phyloP scores from a whole-genome alignment of 35 echinoderm and acorn worm genomes.

The Holothuria glaberrima region DNA sequence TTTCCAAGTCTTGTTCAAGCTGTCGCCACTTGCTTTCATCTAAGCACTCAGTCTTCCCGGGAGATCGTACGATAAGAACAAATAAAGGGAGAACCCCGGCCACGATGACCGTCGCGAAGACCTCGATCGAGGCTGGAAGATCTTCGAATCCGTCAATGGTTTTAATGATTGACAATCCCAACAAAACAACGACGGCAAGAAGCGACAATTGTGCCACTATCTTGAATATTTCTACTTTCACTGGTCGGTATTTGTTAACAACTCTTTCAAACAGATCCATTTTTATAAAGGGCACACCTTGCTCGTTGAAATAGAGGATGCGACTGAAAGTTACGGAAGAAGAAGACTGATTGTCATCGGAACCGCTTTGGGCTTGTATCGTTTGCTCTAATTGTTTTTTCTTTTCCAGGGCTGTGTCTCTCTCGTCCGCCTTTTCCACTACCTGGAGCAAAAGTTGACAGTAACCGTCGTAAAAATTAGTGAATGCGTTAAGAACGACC shows the following conservation, averaged over 20 bases:
- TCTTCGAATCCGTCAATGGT: slow-evolving; percentile 73
- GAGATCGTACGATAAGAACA: slow-evolving; percentile 68
- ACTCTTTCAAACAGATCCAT: slow-evolving; percentile 65
- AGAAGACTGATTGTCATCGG: not conserved
- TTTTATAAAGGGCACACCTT: slow-evolving; percentile 65
- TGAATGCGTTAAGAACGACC: slow-evolving; percentile 62
- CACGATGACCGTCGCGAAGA: slow-evolving; percentile 78
- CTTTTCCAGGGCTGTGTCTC: not conserved
- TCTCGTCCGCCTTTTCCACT: slow-evolving; percentile 64
- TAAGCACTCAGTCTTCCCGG: slow-evolving; percentile 67
- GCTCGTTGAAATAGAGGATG: slow-evolving; percentile 15
- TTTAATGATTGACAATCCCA: slow-evolving; percentile 76
- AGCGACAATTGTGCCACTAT: slow-evolving; percentile 43
- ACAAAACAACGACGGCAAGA: slow-evolving; percentile 64
- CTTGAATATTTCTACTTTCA: slow-evolving; percentile 51
- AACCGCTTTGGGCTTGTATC: not conserved
- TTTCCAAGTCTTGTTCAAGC: slow-evolving; percentile 50
- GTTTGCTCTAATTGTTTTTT: not conserved
- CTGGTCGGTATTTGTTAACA: slow-evolving; percentile 68
- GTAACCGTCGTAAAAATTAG: slow-evolving; percentile 80
- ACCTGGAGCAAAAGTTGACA: slow-evolving; percentile 59
- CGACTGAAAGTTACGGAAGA: not conserved
- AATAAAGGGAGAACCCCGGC: slow-evolving; percentile 74
- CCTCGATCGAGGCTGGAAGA: slow-evolving; percentile 73
- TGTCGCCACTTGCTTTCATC: slow-evolving; percentile 64